Evolutionary conservation across 2,888 invertebrate genomes (phyloP).

Genomic region (Diachrysia chrysitis): DNA sequence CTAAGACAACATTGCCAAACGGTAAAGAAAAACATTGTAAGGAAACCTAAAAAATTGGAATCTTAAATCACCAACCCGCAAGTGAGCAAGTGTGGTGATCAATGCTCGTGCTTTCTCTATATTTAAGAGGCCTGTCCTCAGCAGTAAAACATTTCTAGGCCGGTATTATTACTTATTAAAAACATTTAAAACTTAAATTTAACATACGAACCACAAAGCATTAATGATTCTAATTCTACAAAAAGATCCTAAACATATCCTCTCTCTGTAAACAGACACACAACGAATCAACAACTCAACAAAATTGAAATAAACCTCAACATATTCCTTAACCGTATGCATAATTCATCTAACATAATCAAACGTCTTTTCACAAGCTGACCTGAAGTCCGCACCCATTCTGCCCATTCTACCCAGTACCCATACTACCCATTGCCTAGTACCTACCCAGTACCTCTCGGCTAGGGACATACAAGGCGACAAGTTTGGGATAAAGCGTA

Average conservation of each 20-base stretch:
- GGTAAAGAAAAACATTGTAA: too few species aligned
- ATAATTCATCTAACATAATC: slow-evolving; percentile 5
- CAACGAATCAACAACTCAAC: neutral
- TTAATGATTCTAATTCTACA: neutral
- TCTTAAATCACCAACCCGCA: too few species aligned
- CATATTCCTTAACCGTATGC: slow-evolving; percentile 1
- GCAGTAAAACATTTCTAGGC: too few species aligned
- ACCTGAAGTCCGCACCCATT: slow-evolving; percentile 29
- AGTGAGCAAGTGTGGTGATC: too few species aligned
- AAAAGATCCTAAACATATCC: neutral
- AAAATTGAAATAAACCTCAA: neutral
- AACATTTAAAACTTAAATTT: too few species aligned
- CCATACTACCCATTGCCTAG: slow-evolving; percentile 29
- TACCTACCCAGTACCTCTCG: slow-evolving; percentile 35
- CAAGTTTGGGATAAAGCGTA: slow-evolving; percentile 80
- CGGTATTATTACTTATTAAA: too few species aligned
- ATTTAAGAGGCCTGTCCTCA: too few species aligned
- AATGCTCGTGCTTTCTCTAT: too few species aligned
- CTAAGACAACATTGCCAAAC: too few species aligned
- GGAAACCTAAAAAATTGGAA: too few species aligned
- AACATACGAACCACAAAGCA: too few species aligned
- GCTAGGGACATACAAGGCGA: slow-evolving; percentile 65
- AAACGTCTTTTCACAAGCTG: slow-evolving; percentile 23
- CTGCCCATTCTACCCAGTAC: slow-evolving; percentile 13
- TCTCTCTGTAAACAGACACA: neutral